Evolutionary conservation across 2,888 invertebrate species (phyloP).

Genomic region (Athalia circularis): DNA sequence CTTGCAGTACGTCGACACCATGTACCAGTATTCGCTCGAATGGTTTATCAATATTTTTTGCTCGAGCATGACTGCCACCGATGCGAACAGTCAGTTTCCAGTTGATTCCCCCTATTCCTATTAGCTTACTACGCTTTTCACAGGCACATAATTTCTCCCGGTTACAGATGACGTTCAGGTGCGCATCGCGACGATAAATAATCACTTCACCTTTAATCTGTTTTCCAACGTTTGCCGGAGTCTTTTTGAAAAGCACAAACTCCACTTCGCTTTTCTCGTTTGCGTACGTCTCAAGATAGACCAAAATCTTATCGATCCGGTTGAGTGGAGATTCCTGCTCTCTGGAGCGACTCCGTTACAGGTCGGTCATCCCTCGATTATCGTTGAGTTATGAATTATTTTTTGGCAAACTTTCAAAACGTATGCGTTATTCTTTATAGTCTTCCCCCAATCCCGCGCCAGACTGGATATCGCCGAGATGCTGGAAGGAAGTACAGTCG

Average conservation of each 20-base stretch:
- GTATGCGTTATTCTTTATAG: constrained; percentile 4
- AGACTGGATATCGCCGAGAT: constrained; percentile 86
- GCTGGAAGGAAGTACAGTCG: constrained; percentile 89
- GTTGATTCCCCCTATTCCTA: too few relatives aligned
- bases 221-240: constrained; percentile 93
- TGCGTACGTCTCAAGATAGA: constrained; percentile 83
- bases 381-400: constrained; percentile 10
- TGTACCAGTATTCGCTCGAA: constrained; percentile 96
- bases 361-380: constrained; percentile 66
- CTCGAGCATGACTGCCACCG: constrained; percentile 82
- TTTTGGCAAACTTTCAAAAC: constrained; percentile 35
- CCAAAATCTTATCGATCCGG: constrained; percentile 76
- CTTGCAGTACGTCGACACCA: constrained; percentile 91
- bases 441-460: constrained; percentile 82
- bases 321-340: constrained; percentile 86
- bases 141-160: neutral
- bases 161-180: constrained; percentile 81
- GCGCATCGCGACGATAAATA: constrained; percentile 86
- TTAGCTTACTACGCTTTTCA: too few relatives aligned
- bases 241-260: constrained; percentile 91
- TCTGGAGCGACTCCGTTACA: constrained; percentile 81
- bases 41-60: constrained; percentile 92
- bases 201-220: constrained; percentile 88
- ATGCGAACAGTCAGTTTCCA: constrained; percentile 77
- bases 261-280: constrained; percentile 88